phyloP scores from a whole-genome alignment of 2,888 invertebrate genomes.

The Liopterus haemorrhoidalis region DNA sequence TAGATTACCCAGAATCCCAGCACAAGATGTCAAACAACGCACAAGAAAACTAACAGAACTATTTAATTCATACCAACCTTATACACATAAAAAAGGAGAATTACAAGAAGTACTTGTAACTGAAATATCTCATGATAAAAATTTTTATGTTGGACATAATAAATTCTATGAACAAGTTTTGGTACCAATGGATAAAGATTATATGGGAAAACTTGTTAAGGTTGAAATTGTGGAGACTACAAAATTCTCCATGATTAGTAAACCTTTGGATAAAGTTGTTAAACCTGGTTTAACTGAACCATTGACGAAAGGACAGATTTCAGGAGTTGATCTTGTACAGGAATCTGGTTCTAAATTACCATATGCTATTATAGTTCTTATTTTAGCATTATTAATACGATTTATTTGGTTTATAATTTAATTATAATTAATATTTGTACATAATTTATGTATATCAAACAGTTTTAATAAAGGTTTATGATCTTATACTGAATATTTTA shows the following conservation, averaged over 20 bases:
- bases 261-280: slow-evolving; percentile 53
- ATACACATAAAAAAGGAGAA: slow-evolving; percentile 62
- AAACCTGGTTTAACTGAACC: slow-evolving; percentile 51
- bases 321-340: slow-evolving; percentile 44
- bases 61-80: slow-evolving; percentile 85
- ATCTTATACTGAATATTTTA: no score
- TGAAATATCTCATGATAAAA: slow-evolving; percentile 85
- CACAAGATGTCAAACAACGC: slow-evolving; percentile 81
- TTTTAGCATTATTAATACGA: slow-evolving; percentile 38
- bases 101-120: slow-evolving; percentile 80
- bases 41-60: slow-evolving; percentile 83
- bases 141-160: slow-evolving; percentile 91
- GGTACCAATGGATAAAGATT: slow-evolving; percentile 68
- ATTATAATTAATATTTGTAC: slow-evolving; percentile 14
- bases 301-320: slow-evolving; percentile 52
- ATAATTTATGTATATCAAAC: neutral
- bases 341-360: slow-evolving; percentile 34
- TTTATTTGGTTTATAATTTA: slow-evolving; percentile 41
- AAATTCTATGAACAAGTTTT: slow-evolving; percentile 91
- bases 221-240: slow-evolving; percentile 65
- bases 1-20: slow-evolving; percentile 74
- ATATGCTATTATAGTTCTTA: slow-evolving; percentile 38
- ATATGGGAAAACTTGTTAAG: slow-evolving; percentile 75
- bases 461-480: no score
- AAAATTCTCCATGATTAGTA: slow-evolving; percentile 74